phyloP scores from a whole-genome alignment of 2,797 vertebrate genomes.

The Tympanoctomys barrerae region DNA sequence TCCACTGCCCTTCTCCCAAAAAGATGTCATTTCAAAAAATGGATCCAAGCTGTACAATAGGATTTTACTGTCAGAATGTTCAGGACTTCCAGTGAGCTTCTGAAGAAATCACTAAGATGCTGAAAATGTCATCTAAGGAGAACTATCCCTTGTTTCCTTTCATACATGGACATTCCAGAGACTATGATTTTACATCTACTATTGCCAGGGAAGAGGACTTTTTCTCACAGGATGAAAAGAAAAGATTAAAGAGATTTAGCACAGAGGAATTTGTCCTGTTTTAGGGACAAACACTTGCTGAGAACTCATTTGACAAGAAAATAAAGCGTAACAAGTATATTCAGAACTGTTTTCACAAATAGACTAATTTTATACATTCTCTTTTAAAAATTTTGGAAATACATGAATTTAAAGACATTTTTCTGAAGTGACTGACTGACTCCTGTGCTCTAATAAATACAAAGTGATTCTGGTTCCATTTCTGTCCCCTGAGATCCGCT shows the following conservation, averaged over 20 bases:
- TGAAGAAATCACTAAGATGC: conserved; percentile 95
- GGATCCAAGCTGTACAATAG: conserved; percentile 98
- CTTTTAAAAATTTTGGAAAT: conserved; percentile 77
- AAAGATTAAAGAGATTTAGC: conserved; percentile 91
- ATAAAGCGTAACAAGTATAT: conserved; percentile 61
- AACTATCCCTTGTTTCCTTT: conserved; percentile 98
- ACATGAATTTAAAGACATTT: conserved; percentile 74
- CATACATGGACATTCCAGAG: conserved; percentile 94
- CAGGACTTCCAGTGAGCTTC: conserved; percentile 94
- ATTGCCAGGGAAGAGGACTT: conserved; percentile 91
- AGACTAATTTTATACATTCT: conserved; percentile 82
- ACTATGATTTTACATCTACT: conserved; percentile 93
- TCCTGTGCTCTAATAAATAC: conserved; percentile 32
- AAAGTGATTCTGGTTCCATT: conserved; percentile 48
- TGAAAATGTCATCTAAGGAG: conserved; percentile 94
- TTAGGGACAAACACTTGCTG: conserved; percentile 85
- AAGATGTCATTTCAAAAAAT: conserved; percentile 99
- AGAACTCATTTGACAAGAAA: conserved; percentile 68
- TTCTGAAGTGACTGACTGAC: conserved; percentile 66
- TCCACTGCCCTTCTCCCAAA: conserved; percentile 98
- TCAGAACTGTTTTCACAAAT: conserved; percentile 81
- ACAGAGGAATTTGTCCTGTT: conserved; percentile 98
- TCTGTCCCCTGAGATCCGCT: conserved; percentile 23
- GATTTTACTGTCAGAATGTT: conserved; percentile 95
- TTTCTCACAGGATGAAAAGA: conserved; percentile 93